Conservation (phyloP, 2,113 vertebrate species). For the Saguinus imperator region DNA sequence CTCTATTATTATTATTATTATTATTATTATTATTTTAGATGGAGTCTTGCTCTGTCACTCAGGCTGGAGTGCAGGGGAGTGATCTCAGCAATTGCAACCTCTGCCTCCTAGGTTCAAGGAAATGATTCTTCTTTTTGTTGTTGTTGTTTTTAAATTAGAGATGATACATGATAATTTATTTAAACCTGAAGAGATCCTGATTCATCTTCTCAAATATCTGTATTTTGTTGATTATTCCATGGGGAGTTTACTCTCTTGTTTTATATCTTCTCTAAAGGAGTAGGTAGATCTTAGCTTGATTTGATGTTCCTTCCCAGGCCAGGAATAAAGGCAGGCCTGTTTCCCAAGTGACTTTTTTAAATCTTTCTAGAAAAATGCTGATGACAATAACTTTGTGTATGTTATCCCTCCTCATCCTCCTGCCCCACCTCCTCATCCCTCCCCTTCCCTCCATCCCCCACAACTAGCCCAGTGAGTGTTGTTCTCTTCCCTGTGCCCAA, state of each 20-base stretch:
- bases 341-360: slow-evolving; percentile 60
- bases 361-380: slow-evolving; percentile 59
- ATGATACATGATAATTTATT: slow-evolving; percentile 54
- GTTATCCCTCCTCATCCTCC: no score
- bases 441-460: no score
- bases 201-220: slow-evolving; percentile 30
- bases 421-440: no score
- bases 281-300: slow-evolving; percentile 19
- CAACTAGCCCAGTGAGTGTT: no score
- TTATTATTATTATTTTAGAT: no score
- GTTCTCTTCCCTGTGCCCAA: no score
- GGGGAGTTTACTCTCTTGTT: slow-evolving; percentile 41
- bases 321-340: slow-evolving; percentile 46
- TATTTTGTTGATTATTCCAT: slow-evolving; percentile 46
- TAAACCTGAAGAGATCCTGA: slow-evolving; percentile 53
- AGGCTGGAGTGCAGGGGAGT: no score
- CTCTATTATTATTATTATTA: not conserved
- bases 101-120: no score
- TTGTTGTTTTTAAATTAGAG: slow-evolving; percentile 55
- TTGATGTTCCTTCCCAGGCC: not conserved
- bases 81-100: no score
- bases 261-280: slow-evolving; percentile 47
- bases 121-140: no score
- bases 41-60: no score
- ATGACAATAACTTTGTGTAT: slow-evolving; percentile 48